These are phyloP conservation scores for Nymphicus hollandicus DNA, from an alignment of 2,113 vertebrate genomes.

Conservation along the genomic window DNA sequence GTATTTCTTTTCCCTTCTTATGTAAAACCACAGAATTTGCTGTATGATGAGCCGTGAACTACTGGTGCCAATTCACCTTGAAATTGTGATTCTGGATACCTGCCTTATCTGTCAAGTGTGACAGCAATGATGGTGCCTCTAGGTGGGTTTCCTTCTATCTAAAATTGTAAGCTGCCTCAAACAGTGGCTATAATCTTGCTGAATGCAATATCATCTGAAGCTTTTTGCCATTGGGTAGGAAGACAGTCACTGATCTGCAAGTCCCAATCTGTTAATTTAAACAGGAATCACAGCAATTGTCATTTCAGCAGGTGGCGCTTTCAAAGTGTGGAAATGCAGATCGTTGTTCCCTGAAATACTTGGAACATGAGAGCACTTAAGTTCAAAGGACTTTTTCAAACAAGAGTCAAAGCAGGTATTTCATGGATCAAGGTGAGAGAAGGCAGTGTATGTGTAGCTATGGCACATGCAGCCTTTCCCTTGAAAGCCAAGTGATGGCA, in stretches of 20 bases:
- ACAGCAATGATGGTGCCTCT: background rate
- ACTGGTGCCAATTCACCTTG: background rate
- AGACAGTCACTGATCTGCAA: background rate
- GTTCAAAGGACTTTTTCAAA: background rate
- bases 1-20: background rate
- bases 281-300: background rate
- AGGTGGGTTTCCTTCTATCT: background rate
- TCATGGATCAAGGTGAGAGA: background rate
- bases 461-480: background rate
- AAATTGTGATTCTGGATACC: background rate
- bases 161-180: background rate
- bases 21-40: background rate
- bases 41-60: background rate
- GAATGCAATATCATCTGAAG: background rate
- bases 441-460: background rate
- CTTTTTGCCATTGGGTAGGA: background rate
- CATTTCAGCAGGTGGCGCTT: accelerated
- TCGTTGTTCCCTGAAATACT: accelerated
- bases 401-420: background rate
- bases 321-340: background rate
- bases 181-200: background rate
- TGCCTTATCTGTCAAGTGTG: background rate
- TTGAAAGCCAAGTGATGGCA: background rate
- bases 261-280: background rate
- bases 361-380: background rate